Percentiles rank a stretch among this genome's conserved stretches.
phyloP scores from a whole-genome alignment of 1,140 invertebrate genomes.

The Eufriesea mexicana region DNA sequence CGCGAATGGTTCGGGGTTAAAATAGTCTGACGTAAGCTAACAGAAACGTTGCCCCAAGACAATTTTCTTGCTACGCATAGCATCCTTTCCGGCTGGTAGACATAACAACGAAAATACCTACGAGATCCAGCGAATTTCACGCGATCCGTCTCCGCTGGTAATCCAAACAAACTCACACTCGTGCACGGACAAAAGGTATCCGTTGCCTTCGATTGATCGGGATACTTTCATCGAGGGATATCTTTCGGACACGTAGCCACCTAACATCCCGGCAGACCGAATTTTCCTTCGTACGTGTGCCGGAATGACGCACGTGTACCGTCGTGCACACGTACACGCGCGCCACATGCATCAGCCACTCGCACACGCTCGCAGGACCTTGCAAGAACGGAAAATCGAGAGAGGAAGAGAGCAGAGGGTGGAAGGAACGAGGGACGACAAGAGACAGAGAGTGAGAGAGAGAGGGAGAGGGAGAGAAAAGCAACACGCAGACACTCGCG shows the following conservation, averaged over 20 bases:
- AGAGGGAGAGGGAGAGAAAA: slow-evolving; percentile 12
- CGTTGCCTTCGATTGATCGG: slow-evolving; percentile 68
- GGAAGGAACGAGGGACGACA: slow-evolving; percentile 28
- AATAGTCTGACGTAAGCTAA: slow-evolving; percentile 7
- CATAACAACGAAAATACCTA: slow-evolving; percentile 52
- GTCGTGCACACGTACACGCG: slow-evolving; percentile 6
- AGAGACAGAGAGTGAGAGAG: slow-evolving; percentile 10
- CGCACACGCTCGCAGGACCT: slow-evolving; percentile 43
- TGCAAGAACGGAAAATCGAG: slow-evolving; percentile 62
- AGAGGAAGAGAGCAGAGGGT: slow-evolving; percentile 39
- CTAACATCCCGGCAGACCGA: slow-evolving; percentile 63
- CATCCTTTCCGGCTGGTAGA: slow-evolving; percentile 11
- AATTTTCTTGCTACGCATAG: slow-evolving; percentile 34
- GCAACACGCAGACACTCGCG: slow-evolving; percentile 72
- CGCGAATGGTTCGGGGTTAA: not conserved
- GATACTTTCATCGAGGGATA: slow-evolving; percentile 68
- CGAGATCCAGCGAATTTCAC: slow-evolving; percentile 41
- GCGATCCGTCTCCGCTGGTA: slow-evolving; percentile 35
- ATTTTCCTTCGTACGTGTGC: slow-evolving; percentile 53
- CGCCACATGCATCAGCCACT: slow-evolving; percentile 33
- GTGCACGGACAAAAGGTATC: slow-evolving; percentile 47
- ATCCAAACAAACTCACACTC: slow-evolving; percentile 42
- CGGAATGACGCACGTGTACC: slow-evolving; percentile 35
- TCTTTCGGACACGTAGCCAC: slow-evolving; percentile 66
- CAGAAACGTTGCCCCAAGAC: slow-evolving; percentile 41